Base-by-base conservation (phyloP, 2,113 vertebrate species). In the Ameiurus melas region DNA sequence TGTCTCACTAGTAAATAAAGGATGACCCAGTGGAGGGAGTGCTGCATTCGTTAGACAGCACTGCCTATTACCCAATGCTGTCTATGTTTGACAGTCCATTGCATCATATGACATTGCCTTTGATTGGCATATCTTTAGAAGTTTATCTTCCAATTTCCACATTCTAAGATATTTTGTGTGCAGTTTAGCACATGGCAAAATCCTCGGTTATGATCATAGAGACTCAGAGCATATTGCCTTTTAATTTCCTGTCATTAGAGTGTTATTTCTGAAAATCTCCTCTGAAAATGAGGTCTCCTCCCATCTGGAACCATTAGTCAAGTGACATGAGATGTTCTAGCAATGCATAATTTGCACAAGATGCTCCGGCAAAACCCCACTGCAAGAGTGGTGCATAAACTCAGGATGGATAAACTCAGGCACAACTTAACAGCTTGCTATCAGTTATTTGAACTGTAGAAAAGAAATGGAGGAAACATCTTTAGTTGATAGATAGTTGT, bases 211-310 rank as follows among this genome's bases (percentile, higher is more conserved):
- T 90, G 89, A 93, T 93, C 88, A 58, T 84, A 75, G 68, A 89
- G 90, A 86, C 89, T 91, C 88, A 88, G 88, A 87, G 66, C 83
- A 85, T 92, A 92, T 91, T 88, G 91, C 85, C 91, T 93, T 93
- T 95, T 94, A 93, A 93, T 93, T 92, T 90, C 89, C 87, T 39
- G 75, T 90, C 90, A 92, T 94, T 93, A 93, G 22, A 58, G 84
- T 85, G 92, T 93, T 93, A 92, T 85, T 90, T 92, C 84, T 81
- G 86, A 85, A 90, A 91, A 85, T 85, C 88, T 92, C 86, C 89
- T 87, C 82, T 60, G 85, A 85, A 93, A 93, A 93, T 39, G 9
- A 71, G 92, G 90, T 90, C 90, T 93, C 64, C 90, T 30, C 89
- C 57, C 93, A 93, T 92, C 92, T 90, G 92, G 91, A 66, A 87